Conservation (phyloP, 2,797 vertebrate species). For the Fringilla coelebs region DNA sequence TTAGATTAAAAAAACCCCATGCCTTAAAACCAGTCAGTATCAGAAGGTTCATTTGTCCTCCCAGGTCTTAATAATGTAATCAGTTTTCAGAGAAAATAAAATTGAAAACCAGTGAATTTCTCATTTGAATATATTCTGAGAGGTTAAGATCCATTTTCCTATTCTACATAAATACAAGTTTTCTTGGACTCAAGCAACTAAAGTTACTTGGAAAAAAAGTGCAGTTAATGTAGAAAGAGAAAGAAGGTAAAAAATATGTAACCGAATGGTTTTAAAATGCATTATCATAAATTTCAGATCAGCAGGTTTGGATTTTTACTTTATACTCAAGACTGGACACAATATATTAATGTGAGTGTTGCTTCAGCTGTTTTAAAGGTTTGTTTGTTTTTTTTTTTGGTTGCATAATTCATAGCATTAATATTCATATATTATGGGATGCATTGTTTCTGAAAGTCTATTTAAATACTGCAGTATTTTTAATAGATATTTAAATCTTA, state of each 20-base stretch:
- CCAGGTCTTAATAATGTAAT: not conserved
- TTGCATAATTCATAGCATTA: not conserved
- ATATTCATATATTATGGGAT: not conserved
- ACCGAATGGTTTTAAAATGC: not conserved
- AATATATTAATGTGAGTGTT: not conserved
- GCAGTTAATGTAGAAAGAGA: not conserved
- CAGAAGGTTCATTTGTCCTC: not conserved
- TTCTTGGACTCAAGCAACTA: not conserved
- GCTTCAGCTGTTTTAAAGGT: not conserved
- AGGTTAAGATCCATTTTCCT: not conserved
- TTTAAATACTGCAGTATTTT: not conserved
- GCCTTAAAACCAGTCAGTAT: not conserved
- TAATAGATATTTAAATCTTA: not conserved
- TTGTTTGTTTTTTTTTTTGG: not conserved
- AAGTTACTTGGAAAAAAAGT: not conserved
- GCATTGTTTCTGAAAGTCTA: not conserved
- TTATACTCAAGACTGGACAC: not conserved
- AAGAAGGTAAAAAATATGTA: not conserved
- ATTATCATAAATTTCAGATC: not conserved
- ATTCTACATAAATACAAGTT: not conserved
- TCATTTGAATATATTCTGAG: not conserved
- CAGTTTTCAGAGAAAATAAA: not conserved
- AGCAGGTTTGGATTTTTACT: not conserved
- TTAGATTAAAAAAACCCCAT: not conserved
- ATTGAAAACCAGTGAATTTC: not conserved